Evolutionary conservation across 2,888 invertebrate genomes (phyloP).

Genomic region (Trichacis sp.): DNA sequence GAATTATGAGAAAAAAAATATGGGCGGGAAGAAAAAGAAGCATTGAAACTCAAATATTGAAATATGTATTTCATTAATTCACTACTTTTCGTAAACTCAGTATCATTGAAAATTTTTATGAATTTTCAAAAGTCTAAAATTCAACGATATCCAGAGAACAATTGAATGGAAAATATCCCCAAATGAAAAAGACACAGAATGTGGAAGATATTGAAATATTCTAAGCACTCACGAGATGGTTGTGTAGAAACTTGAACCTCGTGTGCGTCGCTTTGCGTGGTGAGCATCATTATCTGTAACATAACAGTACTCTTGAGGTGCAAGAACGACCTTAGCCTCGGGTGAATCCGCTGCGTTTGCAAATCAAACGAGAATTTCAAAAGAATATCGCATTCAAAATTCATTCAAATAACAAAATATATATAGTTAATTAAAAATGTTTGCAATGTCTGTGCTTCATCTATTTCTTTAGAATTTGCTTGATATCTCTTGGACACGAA

Average conservation of each 20-base stretch:
- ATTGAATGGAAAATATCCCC: not conserved
- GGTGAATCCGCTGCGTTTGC: not conserved
- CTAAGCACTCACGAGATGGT: conserved; percentile 61
- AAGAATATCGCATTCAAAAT: no score
- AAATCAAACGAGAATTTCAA: no score
- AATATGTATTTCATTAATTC: no score
- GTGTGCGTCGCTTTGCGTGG: conserved; percentile 57
- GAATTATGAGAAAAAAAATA: no score
- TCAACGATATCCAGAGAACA: not conserved
- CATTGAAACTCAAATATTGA: conserved; percentile 7
- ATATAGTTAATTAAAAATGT: no score
- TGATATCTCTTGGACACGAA: no score
- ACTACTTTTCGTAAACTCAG: no score
- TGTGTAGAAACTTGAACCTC: conserved; percentile 65
- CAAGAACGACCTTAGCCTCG: conserved; percentile 1
- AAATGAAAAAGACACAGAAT: not conserved
- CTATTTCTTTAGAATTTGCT: no score
- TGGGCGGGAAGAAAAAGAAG: no score
- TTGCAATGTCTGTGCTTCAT: no score
- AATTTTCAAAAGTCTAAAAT: not conserved
- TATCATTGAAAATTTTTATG: not conserved
- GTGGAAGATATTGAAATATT: not conserved
- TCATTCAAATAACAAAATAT: no score
- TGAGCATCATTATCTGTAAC: conserved; percentile 63
- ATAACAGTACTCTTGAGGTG: conserved; percentile 12